Percentiles rank a stretch among this genome's conserved stretches.
Conservation (phyloP, 2,888 invertebrate genomes). For the Yponomeuta evonymella region DNA sequence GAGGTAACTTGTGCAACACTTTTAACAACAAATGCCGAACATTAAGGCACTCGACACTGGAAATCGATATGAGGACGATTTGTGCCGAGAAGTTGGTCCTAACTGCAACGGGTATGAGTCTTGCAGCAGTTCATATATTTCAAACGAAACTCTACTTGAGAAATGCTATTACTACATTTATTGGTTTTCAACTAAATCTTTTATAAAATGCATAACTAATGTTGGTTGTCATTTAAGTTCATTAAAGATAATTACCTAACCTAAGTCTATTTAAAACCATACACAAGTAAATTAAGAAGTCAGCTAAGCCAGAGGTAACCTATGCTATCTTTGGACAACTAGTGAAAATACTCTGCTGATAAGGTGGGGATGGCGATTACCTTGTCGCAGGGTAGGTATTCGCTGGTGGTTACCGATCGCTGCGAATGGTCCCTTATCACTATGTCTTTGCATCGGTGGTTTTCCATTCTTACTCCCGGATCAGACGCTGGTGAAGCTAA, state of each 20-base stretch:
- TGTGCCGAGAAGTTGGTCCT: slow-evolving; percentile 13
- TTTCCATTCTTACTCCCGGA: neutral
- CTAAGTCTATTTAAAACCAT: slow-evolving; percentile 13
- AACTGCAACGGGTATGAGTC: neutral
- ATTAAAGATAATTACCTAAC: slow-evolving; percentile 5
- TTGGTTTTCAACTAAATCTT: neutral
- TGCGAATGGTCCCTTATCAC: neutral
- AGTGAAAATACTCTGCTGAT: slow-evolving; percentile 28
- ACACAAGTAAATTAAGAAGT: slow-evolving; percentile 25
- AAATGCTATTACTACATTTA: neutral
- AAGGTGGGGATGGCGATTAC: neutral
- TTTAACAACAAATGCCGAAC: slow-evolving; percentile 61
- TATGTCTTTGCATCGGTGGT: neutral
- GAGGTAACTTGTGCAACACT: slow-evolving; percentile 24
- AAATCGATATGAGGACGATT: slow-evolving; percentile 18
- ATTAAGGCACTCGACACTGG: slow-evolving; percentile 57
- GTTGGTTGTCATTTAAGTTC: too few relatives aligned
- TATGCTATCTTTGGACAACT: slow-evolving; percentile 54
- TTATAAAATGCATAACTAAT: neutral
- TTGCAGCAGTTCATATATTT: neutral
- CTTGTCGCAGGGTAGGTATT: neutral
- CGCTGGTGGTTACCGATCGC: neutral
- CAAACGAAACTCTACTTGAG: neutral
- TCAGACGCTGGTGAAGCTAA: neutral
- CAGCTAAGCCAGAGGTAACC: slow-evolving; percentile 25